phyloP scores from a whole-genome alignment of 2,797 vertebrate genomes.

The Molossus molossus region DNA sequence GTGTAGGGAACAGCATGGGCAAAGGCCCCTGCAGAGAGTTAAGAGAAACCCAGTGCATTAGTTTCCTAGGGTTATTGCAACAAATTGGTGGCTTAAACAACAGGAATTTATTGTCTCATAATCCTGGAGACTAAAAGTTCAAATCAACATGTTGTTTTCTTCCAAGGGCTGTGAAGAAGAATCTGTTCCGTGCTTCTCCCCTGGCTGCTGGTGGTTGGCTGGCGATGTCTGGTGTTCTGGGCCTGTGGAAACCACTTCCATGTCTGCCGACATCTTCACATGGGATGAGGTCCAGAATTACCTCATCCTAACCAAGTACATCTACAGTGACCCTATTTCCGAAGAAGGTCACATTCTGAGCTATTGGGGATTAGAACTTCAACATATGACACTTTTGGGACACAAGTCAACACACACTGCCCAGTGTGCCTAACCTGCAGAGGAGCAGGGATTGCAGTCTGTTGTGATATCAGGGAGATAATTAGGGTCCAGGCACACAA shows the following conservation, averaged over 20 bases:
- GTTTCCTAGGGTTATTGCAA: background rate
- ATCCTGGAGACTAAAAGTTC: background rate
- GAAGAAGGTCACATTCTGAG: slow-evolving; percentile 20
- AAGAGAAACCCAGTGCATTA: background rate
- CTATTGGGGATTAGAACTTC: background rate
- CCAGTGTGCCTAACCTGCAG: background rate
- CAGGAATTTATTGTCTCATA: background rate
- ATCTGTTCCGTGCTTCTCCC: background rate
- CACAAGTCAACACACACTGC: background rate
- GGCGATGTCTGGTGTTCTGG: background rate
- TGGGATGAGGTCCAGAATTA: background rate
- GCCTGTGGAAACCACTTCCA: background rate
- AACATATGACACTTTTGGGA: background rate
- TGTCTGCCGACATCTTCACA: background rate
- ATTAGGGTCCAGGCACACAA: background rate
- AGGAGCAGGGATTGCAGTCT: background rate
- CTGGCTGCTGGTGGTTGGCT: background rate
- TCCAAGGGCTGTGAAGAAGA: background rate
- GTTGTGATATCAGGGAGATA: background rate
- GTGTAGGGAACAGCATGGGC: background rate
- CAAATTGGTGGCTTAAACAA: background rate
- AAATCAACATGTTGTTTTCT: background rate
- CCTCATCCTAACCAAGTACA: background rate
- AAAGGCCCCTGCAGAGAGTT: background rate
- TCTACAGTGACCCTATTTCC: background rate